Base-by-base conservation (phyloP, 1,140 invertebrate species). In the Drosophila ironensis region DNA sequence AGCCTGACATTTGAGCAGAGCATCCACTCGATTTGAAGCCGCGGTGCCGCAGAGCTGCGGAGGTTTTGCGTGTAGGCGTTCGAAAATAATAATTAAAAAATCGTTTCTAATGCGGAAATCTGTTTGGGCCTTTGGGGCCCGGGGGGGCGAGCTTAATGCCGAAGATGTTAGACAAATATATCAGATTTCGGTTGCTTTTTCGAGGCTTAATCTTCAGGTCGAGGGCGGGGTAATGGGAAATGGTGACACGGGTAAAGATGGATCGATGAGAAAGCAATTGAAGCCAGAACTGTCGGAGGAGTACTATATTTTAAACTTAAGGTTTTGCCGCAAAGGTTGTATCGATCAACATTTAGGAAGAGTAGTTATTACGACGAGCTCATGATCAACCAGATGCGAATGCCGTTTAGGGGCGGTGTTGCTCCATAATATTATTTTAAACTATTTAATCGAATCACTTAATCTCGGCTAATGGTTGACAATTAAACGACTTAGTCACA, bases 41-140 rank as follows among this genome's bases (percentile, higher is more conserved):
- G 54, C 37, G 47, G 41, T 8, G 16, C 51, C 17, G 63, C 30
- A n/a, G n/a, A n/a, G n/a, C n/a, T n/a, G n/a, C n/a, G n/a, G n/a
- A n/a, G 27, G 22, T 45, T 53, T 46, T 54, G 45, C 53, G 76
- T 63, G 80, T 86, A 59, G 80, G 80, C 81, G 80, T 87, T 38
- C 57, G 64, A 86, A 82, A 82, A 82, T 69, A 82, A 87, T 86
- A 86, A 86, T 87, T 84, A 82, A 84, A 77, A 82, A 80, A 67
- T 68, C 40, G 68, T 68, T 86, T 80, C 53, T 60, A 86, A 86
- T 86, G 80, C 80, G 80, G 75, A 86, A 86, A 86, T 87, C 75
- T 80, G n/a, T n/a, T n/a, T 56, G 46, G 56, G 38, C 11, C 45
- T 53, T 69, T 41, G 17, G 41, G 33, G 9, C 9, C n/a, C n/a